Base-by-base conservation (phyloP, 1,140 invertebrate genomes). In the Drosophila nebulosa region DNA sequence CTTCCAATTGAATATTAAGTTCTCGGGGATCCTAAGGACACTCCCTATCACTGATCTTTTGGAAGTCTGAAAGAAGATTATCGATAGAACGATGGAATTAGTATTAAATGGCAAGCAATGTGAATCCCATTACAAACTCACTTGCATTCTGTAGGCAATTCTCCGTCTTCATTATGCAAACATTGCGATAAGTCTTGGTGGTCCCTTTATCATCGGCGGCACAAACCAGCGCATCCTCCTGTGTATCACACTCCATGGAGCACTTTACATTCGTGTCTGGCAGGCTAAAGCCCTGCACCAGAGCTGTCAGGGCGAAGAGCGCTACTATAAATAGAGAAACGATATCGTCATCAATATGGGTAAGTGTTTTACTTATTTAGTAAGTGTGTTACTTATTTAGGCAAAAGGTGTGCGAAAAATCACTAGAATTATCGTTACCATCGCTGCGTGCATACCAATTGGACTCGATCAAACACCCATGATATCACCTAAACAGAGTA, bases 91-190 rank as follows among this genome's bases (percentile, higher is more conserved):
- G n/a, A 9, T 9, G 7, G 1, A 9, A 22, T 12, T 10, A 2
- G 36, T 55, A 24, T 55, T 6, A 63, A 30, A 50, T 1, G 16
- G 2, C 26, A 3, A 22, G 14, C 4, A 42, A 52, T 22, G 1
- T 16, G 18, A n/a, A 9, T n/a, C 21, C 32, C 51, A 22, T 0
- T 16, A n/a, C 1, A 16, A 14, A 90, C 90, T 90, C 59, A 91
- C 90, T 89, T 72, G 67, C 68, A 64, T 79, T 79, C 59, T 89
- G 85, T 10, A 91, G 73, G 56, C 90, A 91, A 74, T 91, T 91
- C 58, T 91, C 90, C 51, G 88, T 79, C 66, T 91, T 91, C 72
- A 91, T 71, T n/a, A 91, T 74, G 62, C 90, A 91, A 30, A 86
- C 30, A 78, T 90, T 91, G 24, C 78, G 79, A 64, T 88, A 91